phyloP scores from a whole-genome alignment of 2,113 vertebrate genomes.

The Megaceryle maxima region DNA sequence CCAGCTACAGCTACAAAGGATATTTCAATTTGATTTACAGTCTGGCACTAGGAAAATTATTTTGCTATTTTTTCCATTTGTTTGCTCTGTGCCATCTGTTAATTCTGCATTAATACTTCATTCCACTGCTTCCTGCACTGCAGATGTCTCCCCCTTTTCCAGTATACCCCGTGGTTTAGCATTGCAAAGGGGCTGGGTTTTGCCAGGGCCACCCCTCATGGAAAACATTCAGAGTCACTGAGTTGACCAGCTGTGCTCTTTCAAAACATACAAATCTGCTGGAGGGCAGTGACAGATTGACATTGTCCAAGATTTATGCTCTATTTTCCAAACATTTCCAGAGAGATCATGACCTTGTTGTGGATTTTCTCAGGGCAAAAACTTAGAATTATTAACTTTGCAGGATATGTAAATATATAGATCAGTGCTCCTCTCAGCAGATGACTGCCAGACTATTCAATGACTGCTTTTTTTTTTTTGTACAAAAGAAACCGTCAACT shows the following conservation, averaged over 20 bases:
- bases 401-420: constrained; percentile 9
- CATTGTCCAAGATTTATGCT: neutral
- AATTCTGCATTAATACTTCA: neutral
- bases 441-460: neutral
- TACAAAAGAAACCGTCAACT: constrained; percentile 35
- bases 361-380: neutral
- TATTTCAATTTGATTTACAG: neutral
- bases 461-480: neutral
- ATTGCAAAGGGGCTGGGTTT: neutral
- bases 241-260: neutral
- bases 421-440: neutral
- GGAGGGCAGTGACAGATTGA: neutral
- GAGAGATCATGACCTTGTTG: neutral
- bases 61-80: constrained; percentile 13
- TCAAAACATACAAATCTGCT: neutral
- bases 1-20: neutral
- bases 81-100: constrained; percentile 15
- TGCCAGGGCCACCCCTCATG: neutral
- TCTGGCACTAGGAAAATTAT: neutral
- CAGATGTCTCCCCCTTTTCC: neutral
- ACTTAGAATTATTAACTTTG: neutral
- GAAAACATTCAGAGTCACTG: neutral
- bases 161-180: neutral
- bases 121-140: neutral
- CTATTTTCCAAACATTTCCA: neutral